Conservation (phyloP, 2,113 vertebrate genomes). For the Corapipo altera region DNA sequence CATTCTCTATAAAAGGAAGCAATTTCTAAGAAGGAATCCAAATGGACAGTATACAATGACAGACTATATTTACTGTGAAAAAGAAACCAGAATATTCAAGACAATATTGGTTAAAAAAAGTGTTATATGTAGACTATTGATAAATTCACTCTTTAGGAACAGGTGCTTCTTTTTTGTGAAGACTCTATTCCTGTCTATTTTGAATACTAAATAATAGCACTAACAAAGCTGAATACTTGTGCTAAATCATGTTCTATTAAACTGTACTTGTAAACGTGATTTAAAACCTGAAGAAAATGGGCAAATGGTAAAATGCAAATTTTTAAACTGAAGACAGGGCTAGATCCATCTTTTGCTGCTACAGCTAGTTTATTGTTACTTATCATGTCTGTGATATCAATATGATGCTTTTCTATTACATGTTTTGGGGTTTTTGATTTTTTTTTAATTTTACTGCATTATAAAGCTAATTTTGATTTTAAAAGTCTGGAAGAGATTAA, state of each 20-base stretch:
- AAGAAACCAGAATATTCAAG: background rate
- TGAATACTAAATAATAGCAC: background rate
- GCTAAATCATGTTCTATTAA: background rate
- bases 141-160: background rate
- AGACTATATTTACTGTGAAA: background rate
- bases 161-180: background rate
- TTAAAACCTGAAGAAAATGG: background rate
- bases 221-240: background rate
- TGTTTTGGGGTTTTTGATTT: background rate
- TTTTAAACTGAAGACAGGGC: background rate
- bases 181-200: background rate
- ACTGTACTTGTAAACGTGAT: background rate
- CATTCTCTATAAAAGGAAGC: background rate
- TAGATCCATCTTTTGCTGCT: background rate
- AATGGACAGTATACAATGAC: background rate
- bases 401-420: background rate
- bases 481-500: background rate
- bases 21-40: background rate
- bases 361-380: background rate
- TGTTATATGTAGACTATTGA: background rate
- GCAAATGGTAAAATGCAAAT: background rate
- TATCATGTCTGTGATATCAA: background rate
- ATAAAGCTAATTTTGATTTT: background rate
- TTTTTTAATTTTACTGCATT: background rate
- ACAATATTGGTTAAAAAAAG: background rate